A percentile compares a stretch with the other conserved stretches of the same genome.
phyloP scores from a whole-genome alignment of 2,888 invertebrate species.

The Mesorhabditis sp. region DNA sequence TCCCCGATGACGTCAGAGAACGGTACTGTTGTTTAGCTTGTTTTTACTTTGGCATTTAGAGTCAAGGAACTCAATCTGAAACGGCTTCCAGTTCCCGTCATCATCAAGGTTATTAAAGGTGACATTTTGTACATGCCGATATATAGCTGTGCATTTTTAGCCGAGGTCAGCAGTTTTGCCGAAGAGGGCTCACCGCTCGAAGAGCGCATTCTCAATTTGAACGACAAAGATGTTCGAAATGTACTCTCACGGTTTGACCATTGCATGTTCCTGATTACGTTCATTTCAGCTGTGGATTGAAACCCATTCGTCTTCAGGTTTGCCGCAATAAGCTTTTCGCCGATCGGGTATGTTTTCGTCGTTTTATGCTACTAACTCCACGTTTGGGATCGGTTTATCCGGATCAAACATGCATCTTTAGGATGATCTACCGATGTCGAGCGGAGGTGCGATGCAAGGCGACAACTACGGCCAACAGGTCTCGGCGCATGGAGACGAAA shows the following conservation, averaged over 20 bases:
- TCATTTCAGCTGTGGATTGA: not conserved
- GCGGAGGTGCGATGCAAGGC: too few species aligned
- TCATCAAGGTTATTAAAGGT: constrained; percentile 38
- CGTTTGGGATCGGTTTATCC: not conserved
- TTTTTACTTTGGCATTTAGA: constrained; percentile 9
- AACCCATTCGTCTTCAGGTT: constrained; percentile 1
- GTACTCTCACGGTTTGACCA: constrained; percentile 13
- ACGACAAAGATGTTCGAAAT: constrained; percentile 25
- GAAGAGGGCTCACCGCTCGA: constrained; percentile 27
- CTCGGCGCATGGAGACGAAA: not conserved
- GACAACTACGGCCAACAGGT: too few species aligned
- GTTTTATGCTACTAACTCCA: not conserved
- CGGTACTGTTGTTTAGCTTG: not conserved
- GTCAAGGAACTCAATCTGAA: constrained; percentile 35
- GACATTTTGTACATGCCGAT: not conserved
- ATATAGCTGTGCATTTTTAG: constrained; percentile 13
- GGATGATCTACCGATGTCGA: not conserved
- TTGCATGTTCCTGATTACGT: not conserved
- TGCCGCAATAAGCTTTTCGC: constrained; percentile 4
- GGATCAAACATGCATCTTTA: not conserved
- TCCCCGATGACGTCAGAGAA: constrained; percentile 24
- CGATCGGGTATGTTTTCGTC: not conserved
- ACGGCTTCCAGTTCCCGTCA: constrained; percentile 31
- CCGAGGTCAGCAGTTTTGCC: constrained; percentile 24
- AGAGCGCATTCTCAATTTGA: constrained; percentile 23